Conservation (phyloP, 2,113 vertebrate genomes). For the Anarhynchus alexandrinus region DNA sequence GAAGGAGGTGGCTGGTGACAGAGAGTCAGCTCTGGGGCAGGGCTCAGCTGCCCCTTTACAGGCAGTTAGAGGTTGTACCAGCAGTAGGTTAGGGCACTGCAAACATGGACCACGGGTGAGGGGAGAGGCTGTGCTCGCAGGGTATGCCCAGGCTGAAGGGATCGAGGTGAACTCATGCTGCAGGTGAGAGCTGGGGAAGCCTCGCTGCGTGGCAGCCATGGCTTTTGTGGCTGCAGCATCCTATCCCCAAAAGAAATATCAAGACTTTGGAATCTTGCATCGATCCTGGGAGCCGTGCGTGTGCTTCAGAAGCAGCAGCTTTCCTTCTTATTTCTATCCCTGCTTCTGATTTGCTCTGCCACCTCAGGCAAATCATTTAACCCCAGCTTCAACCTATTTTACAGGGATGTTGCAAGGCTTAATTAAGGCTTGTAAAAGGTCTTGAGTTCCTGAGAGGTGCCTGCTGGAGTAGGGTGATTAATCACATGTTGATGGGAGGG, state of each 20-base stretch:
- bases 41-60: neutral
- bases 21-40: neutral
- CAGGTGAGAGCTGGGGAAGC: neutral
- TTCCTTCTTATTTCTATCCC: neutral
- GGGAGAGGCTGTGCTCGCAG: neutral
- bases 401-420: conserved; percentile 56
- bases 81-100: neutral
- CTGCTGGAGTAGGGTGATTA: conserved; percentile 46
- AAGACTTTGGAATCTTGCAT: neutral
- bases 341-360: conserved; percentile 43
- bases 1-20: neutral
- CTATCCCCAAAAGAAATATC: neutral
- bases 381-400: conserved; percentile 59
- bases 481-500: conserved; percentile 46
- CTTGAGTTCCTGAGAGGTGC: conserved; percentile 51
- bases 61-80: neutral
- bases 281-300: fast-evolving
- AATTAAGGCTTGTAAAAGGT: conserved; percentile 56
- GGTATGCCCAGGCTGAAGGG: neutral
- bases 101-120: fast-evolving
- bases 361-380: conserved; percentile 58
- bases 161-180: neutral
- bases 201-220: neutral
- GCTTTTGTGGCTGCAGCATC: neutral
- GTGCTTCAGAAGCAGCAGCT: neutral